Conservation (phyloP, 2,113 vertebrate genomes). For the Cryptomyrus ogoouensis region DNA sequence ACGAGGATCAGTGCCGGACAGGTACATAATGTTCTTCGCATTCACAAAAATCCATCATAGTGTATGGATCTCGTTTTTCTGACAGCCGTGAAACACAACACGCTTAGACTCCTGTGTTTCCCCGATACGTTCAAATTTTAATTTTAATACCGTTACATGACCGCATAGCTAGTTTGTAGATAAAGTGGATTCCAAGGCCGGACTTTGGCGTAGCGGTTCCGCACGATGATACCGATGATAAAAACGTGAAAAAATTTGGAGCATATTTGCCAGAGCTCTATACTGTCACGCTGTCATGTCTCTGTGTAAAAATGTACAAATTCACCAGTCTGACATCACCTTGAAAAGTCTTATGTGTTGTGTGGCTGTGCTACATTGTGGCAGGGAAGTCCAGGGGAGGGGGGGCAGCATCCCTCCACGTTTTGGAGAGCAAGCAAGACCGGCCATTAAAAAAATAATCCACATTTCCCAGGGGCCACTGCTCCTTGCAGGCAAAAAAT, state of each 20-base stretch:
- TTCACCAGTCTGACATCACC: not conserved
- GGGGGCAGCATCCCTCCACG: not conserved
- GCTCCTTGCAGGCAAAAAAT: not conserved
- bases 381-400: not conserved
- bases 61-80: not conserved
- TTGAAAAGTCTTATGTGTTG: not conserved
- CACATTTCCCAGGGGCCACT: not conserved
- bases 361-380: not conserved
- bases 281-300: not conserved
- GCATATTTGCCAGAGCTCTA: not conserved
- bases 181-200: not conserved
- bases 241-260: not conserved
- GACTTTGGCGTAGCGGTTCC: not conserved
- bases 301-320: not conserved
- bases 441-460: not conserved
- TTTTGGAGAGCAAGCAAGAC: not conserved
- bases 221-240: not conserved
- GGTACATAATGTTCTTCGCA: not conserved
- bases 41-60: not conserved
- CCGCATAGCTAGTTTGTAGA: not conserved
- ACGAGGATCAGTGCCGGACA: not conserved
- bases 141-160: not conserved
- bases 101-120: not conserved
- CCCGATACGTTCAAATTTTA: not conserved
- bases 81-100: not conserved